A percentile compares a stretch with the other conserved stretches of the same genome.
Conservation (phyloP, 2,888 invertebrate genomes). For the Nesidiocoris tenuis region DNA sequence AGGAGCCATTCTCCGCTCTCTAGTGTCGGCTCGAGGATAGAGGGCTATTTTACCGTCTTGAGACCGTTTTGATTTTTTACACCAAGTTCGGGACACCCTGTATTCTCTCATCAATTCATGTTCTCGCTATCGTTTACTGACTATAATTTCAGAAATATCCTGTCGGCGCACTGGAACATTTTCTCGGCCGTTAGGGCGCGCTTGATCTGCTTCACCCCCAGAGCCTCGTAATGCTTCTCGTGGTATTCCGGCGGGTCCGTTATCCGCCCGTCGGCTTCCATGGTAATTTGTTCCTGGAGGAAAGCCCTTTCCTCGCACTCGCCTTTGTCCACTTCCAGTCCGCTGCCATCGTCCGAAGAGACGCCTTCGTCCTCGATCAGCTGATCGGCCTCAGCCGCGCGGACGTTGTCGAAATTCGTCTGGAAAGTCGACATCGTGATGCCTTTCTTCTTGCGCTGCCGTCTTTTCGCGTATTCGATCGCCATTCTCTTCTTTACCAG, state of each 20-base stretch:
- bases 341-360: background rate
- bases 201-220: conserved; percentile 11
- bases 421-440: no score
- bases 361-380: background rate
- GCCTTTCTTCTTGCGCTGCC: no score
- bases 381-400: background rate
- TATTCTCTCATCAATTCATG: no score
- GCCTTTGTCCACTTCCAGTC: conserved; percentile 7
- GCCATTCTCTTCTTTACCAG: conserved; percentile 16
- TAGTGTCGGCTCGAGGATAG: no score
- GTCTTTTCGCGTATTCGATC: no score
- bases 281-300: conserved; percentile 1
- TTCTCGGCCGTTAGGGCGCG: conserved; percentile 23
- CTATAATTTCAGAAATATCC: conserved; percentile 22
- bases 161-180: conserved; percentile 29
- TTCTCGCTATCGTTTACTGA: no score
- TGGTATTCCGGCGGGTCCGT: conserved; percentile 26
- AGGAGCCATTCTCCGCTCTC: no score
- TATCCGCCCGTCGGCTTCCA: conserved; percentile 10
- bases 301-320: conserved; percentile 8
- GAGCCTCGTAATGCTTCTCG: conserved; percentile 12
- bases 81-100: no score
- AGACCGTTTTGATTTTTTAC: no score
- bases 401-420: no score
- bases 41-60: no score